Evolutionary conservation across 2,888 invertebrate species (phyloP).

Genomic region (Sesamia inferens): DNA sequence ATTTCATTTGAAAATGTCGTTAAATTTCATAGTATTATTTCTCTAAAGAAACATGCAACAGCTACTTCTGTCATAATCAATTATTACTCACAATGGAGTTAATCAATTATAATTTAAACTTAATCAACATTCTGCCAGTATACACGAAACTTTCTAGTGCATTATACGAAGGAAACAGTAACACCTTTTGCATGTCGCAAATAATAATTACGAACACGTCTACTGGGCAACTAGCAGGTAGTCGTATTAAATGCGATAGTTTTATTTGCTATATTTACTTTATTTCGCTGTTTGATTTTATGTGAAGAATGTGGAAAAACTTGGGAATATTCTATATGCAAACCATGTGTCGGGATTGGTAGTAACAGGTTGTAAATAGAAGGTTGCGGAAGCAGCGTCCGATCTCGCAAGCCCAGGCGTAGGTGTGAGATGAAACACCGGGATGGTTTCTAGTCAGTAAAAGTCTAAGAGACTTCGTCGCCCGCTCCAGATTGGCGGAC

Average conservation of each 20-base stretch:
- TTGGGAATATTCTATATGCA: neutral
- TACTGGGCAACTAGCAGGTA: neutral
- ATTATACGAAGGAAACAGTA: slow-evolving; percentile 48
- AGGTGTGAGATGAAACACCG: too few species aligned
- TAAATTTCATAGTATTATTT: neutral
- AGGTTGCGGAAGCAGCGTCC: too few species aligned
- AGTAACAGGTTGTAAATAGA: neutral
- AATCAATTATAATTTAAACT: slow-evolving; percentile 24
- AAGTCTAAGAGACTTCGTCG: too few species aligned
- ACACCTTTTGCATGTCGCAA: slow-evolving; percentile 76
- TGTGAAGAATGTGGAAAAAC: too few species aligned
- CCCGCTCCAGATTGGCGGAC: too few species aligned
- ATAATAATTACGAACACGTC: slow-evolving; percentile 58
- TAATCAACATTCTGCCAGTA: slow-evolving; percentile 5
- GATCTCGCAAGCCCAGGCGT: too few species aligned
- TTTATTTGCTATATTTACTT: too few species aligned
- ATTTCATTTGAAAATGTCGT: too few species aligned
- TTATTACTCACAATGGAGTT: neutral
- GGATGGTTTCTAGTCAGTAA: too few species aligned
- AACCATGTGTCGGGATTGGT: neutral
- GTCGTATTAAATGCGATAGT: neutral
- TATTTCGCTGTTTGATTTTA: too few species aligned
- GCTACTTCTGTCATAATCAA: neutral
- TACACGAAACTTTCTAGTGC: slow-evolving; percentile 24
- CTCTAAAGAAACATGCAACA: neutral